These are phyloP conservation scores for Pseudomyrmex gracilis DNA, from an alignment of 1,140 invertebrate genomes.

Conservation along the genomic window DNA sequence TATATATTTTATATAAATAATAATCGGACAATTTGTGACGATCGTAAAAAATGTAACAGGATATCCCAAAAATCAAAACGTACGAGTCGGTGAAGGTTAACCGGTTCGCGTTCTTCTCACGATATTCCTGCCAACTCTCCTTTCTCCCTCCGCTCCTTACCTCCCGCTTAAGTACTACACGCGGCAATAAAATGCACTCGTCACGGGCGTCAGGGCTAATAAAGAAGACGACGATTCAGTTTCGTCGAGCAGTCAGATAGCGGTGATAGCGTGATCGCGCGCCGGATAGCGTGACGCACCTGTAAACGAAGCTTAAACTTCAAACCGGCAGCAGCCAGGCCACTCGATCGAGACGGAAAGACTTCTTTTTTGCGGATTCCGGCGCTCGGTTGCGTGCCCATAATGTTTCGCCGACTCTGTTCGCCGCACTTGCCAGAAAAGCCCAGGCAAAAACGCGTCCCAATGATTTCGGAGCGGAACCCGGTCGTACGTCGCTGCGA, in stretches of 20 bases:
- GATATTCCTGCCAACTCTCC: neutral
- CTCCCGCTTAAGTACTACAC: conserved; percentile 12
- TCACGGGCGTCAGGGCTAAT: conserved; percentile 47
- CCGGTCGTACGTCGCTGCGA: conserved; percentile 51
- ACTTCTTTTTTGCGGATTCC: conserved; percentile 67
- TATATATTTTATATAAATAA: neutral
- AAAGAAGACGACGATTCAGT: conserved; percentile 55
- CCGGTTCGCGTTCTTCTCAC: conserved; percentile 25
- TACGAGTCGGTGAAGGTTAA: neutral
- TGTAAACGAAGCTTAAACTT: conserved; percentile 58
- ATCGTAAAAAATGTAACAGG: conserved; percentile 6
- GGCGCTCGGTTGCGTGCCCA: conserved; percentile 66
- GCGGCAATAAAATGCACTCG: conserved; percentile 56
- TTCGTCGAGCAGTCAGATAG: conserved; percentile 42
- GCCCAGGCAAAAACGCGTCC: conserved; percentile 29
- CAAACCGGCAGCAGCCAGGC: conserved; percentile 5
- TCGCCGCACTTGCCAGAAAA: conserved; percentile 19
- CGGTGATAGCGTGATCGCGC: conserved; percentile 53
- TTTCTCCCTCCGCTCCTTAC: neutral
- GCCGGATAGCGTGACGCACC: conserved; percentile 56
- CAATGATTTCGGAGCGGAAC: conserved; percentile 51
- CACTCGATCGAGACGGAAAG: conserved; percentile 28
- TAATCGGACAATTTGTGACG: neutral
- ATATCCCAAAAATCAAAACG: neutral
- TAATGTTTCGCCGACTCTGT: conserved; percentile 67